Conservation (phyloP, 2,797 vertebrate genomes). For the Danio kyathit region DNA sequence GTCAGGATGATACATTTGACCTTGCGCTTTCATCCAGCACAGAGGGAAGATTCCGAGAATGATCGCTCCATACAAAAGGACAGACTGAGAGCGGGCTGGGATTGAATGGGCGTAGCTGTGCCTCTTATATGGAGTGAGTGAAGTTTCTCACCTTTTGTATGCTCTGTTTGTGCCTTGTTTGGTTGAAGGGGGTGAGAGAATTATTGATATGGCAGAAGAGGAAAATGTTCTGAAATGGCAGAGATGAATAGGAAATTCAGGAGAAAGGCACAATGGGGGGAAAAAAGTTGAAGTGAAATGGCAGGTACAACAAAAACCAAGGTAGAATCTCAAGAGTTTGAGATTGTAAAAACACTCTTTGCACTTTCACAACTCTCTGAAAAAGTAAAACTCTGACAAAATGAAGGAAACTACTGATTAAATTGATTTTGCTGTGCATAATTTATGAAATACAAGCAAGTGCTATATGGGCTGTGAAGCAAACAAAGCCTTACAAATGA, state of each 20-base stretch:
- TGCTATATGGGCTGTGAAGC: not conserved
- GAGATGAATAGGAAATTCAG: not conserved
- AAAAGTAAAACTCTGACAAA: not conserved
- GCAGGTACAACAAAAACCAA: not conserved
- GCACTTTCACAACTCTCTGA: not conserved
- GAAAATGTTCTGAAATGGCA: constrained; percentile 7
- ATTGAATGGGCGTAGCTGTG: not conserved
- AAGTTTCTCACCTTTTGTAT: constrained; percentile 2
- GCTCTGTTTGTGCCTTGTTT: not conserved
- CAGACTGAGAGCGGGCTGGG: constrained; percentile 9
- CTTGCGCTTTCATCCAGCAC: constrained; percentile 45
- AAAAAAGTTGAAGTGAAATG: not conserved
- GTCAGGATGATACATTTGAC: constrained; percentile 44
- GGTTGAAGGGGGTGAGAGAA: not conserved
- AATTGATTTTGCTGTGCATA: not conserved
- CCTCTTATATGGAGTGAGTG: not conserved
- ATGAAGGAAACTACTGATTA: not conserved
- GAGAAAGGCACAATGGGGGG: too few relatives aligned
- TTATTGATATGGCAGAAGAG: not conserved
- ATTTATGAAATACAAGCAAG: not conserved
- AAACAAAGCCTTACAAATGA: not conserved
- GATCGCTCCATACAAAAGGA: constrained; percentile 21
- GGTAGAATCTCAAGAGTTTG: not conserved
- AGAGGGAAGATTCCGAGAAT: constrained; percentile 38
- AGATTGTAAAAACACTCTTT: not conserved